Evolutionary conservation across 2,888 invertebrate genomes (phyloP).

Genomic region (Criorhina ranunculi): DNA sequence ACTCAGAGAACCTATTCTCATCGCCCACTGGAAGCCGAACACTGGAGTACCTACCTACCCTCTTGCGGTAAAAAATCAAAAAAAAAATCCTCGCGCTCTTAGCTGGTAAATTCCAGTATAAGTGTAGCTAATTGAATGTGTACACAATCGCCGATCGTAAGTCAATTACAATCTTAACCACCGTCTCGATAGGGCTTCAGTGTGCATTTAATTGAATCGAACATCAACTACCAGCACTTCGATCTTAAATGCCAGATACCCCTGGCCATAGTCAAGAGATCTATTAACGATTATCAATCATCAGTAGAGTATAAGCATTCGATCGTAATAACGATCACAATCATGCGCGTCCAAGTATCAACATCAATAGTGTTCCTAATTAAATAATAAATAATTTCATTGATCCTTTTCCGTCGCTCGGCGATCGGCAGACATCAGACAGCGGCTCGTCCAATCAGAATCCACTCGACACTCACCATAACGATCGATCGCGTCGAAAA

Average conservation of each 20-base stretch:
- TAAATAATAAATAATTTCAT: constrained; percentile 77
- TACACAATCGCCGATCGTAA: constrained; percentile 74
- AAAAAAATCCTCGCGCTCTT: constrained; percentile 17
- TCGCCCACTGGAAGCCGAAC: constrained; percentile 41
- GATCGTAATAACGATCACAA: constrained; percentile 66
- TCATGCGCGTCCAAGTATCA: constrained; percentile 66
- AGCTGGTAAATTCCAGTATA: constrained; percentile 64
- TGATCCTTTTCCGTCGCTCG: constrained; percentile 62
- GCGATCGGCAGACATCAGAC: constrained; percentile 66
- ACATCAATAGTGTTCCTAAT: constrained; percentile 76
- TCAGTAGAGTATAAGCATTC: constrained; percentile 46
- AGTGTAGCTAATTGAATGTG: constrained; percentile 76
- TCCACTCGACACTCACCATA: constrained; percentile 65
- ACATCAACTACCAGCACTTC: constrained; percentile 54
- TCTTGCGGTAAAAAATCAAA: constrained; percentile 66
- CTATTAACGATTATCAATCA: constrained; percentile 75
- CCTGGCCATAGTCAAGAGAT: constrained; percentile 17
- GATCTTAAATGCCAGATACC: constrained; percentile 38
- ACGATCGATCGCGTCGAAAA: constrained; percentile 63
- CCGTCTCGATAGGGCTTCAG: constrained; percentile 54
- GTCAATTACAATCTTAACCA: constrained; percentile 69
- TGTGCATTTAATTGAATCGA: constrained; percentile 54
- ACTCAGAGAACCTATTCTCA: constrained; percentile 34
- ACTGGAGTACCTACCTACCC: constrained; percentile 40
- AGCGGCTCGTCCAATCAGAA: constrained; percentile 57